Percentiles rank a stretch among this genome's conserved stretches.
These are phyloP conservation scores for Petrocephalus zakoni DNA, from an alignment of 2,113 vertebrate species.

Conservation along the genomic window DNA sequence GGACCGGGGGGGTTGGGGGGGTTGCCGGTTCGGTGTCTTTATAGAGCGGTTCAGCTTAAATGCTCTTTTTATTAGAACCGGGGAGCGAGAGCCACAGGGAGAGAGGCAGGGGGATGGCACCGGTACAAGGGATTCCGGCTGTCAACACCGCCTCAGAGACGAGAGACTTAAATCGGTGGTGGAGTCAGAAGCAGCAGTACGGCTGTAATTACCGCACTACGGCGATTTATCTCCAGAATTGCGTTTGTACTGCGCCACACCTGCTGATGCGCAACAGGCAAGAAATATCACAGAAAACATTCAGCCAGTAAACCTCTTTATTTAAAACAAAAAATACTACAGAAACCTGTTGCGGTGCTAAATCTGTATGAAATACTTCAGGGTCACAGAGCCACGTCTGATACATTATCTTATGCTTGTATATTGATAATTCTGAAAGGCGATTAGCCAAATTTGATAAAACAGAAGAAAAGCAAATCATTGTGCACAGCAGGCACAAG, in stretches of 20 bases:
- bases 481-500: neutral
- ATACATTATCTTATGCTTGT: constrained; percentile 26
- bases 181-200: neutral
- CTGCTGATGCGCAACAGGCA: neutral
- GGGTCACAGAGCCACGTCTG: constrained; percentile 23
- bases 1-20: constrained; percentile 31
- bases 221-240: neutral
- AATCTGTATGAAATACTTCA: constrained; percentile 12
- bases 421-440: constrained; percentile 13
- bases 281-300: neutral
- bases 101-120: neutral
- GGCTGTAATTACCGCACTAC: neutral
- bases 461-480: constrained; percentile 23
- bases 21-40: constrained; percentile 37
- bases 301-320: neutral
- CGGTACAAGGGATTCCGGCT: neutral
- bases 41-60: constrained; percentile 36
- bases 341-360: neutral
- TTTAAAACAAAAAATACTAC: neutral
- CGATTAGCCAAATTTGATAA: constrained; percentile 39
- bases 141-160: neutral
- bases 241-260: neutral
- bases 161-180: neutral
- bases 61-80: constrained; percentile 57
- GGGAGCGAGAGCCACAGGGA: constrained; percentile 36